Evolutionary conservation across 2,113 vertebrate genomes (phyloP), one percentile per base, ranked within the genome.

Genomic region (Sinocyclocheilus anshuiensis): DNA sequence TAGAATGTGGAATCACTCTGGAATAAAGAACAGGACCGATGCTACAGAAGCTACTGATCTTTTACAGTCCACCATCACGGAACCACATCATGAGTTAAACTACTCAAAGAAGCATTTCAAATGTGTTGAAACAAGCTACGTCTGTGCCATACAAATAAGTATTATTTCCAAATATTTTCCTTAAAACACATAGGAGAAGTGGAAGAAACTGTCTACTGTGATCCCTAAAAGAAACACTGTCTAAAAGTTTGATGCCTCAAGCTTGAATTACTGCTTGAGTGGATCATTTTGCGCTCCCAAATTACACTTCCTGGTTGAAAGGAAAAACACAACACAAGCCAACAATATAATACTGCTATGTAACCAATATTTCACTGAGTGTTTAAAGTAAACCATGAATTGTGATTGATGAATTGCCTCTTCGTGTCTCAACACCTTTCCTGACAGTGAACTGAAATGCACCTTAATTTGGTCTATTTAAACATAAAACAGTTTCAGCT

Each of bases 21-120:
- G 48, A 15, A 53, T 53, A 15, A 48, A 74, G 22, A 55, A 65
- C 36, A 29, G 61, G 59, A 74, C 39, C 13, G 45, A 69, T 29
- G 87, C 84, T 83, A 81, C 57, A 33, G 72, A 81, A 77, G 82
- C 77, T 79, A 87, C 67, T 36, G 36, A 29, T 36, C 71, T 81
- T 67, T 15, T 45, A 33, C 42, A 75, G 57, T 24, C 26, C 65
- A 72, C 67, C 48, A 39, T 74, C 24, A 39, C 3, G 26, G 48
- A 74, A 72, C 67, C 67, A 57, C 50, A 12, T 26, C 45, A 50
- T 53, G 50, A 1, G 12, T 79, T n/a, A 61, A 79, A 79, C 76
- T 11, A 55, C 45, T 55, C 6, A 16, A 77, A 55, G 3, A 39
- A 29, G 16, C 50, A 53, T 53, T 55, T 26, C 26, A 4, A 53